phyloP scores from a whole-genome alignment of 2,888 invertebrate species.

The Phoronis australis region DNA sequence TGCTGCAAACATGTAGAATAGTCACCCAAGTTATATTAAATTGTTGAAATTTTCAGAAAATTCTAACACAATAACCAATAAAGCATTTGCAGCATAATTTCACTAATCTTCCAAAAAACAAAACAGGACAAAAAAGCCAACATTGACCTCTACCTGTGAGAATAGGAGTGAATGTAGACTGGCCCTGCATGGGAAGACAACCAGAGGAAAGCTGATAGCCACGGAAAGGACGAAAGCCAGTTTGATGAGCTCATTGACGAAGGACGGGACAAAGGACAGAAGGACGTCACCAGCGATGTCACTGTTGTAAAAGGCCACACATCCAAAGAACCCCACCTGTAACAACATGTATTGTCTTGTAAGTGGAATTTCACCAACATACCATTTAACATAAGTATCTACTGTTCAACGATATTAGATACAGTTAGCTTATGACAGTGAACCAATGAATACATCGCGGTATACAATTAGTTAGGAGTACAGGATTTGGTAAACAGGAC shows the following conservation, averaged over 20 bases:
- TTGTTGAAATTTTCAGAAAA: too few species aligned
- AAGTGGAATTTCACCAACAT: too few species aligned
- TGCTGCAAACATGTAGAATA: too few species aligned
- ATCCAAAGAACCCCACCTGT: slow-evolving; percentile 87
- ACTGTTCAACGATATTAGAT: too few species aligned
- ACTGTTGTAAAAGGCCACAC: slow-evolving; percentile 72
- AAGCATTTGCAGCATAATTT: neutral
- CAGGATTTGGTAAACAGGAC: too few species aligned
- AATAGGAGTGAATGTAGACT: slow-evolving; percentile 88
- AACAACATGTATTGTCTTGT: slow-evolving; percentile 8
- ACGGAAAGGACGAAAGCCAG: slow-evolving; percentile 90
- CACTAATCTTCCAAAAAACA: neutral
- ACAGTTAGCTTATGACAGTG: too few species aligned
- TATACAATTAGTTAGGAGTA: too few species aligned
- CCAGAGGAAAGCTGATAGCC: slow-evolving; percentile 92
- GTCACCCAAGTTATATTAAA: too few species aligned
- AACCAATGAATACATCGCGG: too few species aligned
- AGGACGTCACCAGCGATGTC: slow-evolving; percentile 76
- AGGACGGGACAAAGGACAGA: slow-evolving; percentile 75
- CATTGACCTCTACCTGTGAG: slow-evolving; percentile 68
- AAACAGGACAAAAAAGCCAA: too few species aligned
- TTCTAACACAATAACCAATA: too few species aligned
- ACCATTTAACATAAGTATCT: too few species aligned
- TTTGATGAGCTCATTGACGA: slow-evolving; percentile 80
- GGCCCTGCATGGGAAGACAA: slow-evolving; percentile 92